Conservation (phyloP, 1,140 invertebrate species). For the Neodiprion virginianus region DNA sequence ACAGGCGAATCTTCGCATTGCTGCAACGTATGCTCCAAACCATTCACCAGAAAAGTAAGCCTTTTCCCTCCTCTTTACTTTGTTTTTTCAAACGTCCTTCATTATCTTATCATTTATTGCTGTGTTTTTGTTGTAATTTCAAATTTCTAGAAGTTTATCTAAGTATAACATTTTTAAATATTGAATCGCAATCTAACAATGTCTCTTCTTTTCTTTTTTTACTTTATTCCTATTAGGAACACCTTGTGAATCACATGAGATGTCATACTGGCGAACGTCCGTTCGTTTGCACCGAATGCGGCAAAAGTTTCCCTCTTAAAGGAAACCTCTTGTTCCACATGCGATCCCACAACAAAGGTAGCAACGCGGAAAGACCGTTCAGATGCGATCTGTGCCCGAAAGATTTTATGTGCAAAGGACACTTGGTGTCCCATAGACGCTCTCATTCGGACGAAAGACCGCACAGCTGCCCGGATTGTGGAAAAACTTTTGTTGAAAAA, state of each 20-base stretch:
- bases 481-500: slow-evolving; percentile 81
- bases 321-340: slow-evolving; percentile 95
- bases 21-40: slow-evolving; percentile 86
- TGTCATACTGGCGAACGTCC: slow-evolving; percentile 90
- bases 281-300: slow-evolving; percentile 81
- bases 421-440: slow-evolving; percentile 87
- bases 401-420: slow-evolving; percentile 96
- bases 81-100: not conserved
- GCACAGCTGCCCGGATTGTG: slow-evolving; percentile 77
- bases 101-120: slow-evolving; percentile 23
- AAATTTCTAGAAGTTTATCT: not conserved
- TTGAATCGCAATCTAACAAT: not conserved
- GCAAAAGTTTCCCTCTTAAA: slow-evolving; percentile 86
- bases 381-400: slow-evolving; percentile 96
- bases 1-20: slow-evolving; percentile 88
- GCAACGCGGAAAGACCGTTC: slow-evolving; percentile 88
- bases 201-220: slow-evolving; percentile 5
- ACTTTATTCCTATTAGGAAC: slow-evolving; percentile 59
- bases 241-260: slow-evolving; percentile 78
- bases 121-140: slow-evolving; percentile 10
- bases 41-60: slow-evolving; percentile 80
- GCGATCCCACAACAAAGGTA: slow-evolving; percentile 88
- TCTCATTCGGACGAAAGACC: slow-evolving; percentile 89
- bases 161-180: slow-evolving; percentile 15
- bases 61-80: not conserved